phyloP scores from a whole-genome alignment of 2,888 invertebrate species.

The Torymus texanus region DNA sequence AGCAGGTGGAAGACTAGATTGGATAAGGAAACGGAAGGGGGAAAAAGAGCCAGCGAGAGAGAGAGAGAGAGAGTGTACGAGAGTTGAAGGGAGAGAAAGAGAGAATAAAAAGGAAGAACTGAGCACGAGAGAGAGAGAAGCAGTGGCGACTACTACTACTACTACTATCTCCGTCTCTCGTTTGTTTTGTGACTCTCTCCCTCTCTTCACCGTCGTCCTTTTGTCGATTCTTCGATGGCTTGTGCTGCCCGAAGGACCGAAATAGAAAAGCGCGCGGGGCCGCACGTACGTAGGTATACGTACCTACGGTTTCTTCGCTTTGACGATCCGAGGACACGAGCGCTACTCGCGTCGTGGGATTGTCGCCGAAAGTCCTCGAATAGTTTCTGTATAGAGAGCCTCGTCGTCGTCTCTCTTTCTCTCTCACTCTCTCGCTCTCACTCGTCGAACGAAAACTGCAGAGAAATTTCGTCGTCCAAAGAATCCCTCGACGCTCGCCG shows the following conservation, averaged over 20 bases:
- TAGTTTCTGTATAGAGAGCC: conserved; percentile 8
- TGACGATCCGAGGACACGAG: conserved; percentile 31
- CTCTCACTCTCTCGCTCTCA: too few relatives aligned
- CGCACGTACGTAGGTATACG: background rate
- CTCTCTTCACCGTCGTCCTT: background rate
- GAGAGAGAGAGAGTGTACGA: background rate
- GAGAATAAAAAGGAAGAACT: background rate
- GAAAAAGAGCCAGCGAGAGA: background rate
- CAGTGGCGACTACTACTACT: too few relatives aligned
- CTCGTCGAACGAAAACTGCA: background rate
- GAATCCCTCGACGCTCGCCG: background rate
- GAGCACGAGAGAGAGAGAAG: background rate
- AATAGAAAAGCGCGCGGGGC: conserved; percentile 17
- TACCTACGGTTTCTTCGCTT: background rate
- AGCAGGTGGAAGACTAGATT: conserved; percentile 67
- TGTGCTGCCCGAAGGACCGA: background rate
- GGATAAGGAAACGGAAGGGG: conserved; percentile 59
- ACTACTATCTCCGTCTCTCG: too few relatives aligned
- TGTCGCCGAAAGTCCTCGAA: conserved; percentile 21
- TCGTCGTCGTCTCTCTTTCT: too few relatives aligned
- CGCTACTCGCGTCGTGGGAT: background rate
- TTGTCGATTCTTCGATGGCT: conserved; percentile 25
- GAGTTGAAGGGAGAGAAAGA: background rate
- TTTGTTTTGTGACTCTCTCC: background rate
- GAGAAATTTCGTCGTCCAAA: conserved; percentile 1